These are phyloP conservation scores for Lasioglossum zephyrum DNA, from an alignment of 2,888 invertebrate genomes.

Conservation along the genomic window DNA sequence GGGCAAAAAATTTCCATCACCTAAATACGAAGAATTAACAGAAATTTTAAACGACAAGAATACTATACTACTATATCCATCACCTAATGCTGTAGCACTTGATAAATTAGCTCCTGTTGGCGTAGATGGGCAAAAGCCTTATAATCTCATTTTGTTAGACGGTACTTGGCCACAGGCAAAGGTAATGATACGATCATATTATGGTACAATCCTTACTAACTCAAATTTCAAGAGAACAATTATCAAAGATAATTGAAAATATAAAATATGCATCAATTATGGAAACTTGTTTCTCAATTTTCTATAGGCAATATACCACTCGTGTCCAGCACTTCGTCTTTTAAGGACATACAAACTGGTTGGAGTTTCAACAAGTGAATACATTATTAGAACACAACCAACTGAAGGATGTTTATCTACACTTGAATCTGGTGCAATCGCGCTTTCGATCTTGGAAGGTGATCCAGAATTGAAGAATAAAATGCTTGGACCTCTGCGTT, in stretches of 20 bases:
- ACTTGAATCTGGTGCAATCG: conserved; percentile 93
- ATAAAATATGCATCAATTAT: not conserved
- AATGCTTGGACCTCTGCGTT: conserved; percentile 91
- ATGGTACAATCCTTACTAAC: not conserved
- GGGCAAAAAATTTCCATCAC: conserved; percentile 93
- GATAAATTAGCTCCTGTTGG: conserved; percentile 85
- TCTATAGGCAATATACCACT: conserved; percentile 91
- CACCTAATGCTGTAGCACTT: conserved; percentile 90
- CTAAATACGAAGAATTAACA: conserved; percentile 87
- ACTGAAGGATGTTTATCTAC: conserved; percentile 96
- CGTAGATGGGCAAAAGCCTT: conserved; percentile 84
- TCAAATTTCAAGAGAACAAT: not conserved
- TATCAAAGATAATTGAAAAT: not conserved
- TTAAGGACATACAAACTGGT: conserved; percentile 93
- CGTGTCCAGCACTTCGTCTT: conserved; percentile 90
- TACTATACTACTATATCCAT: conserved; percentile 93
- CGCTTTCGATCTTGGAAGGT: conserved; percentile 91
- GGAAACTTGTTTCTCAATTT: not conserved
- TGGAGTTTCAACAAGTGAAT: conserved; percentile 90
- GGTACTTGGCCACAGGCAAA: conserved; percentile 99
- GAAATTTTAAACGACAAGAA: conserved; percentile 88
- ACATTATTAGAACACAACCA: conserved; percentile 97
- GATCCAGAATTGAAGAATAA: conserved; percentile 88
- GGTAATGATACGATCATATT: conserved; percentile 69
- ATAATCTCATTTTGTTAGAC: conserved; percentile 94